Evolutionary conservation across 1,140 invertebrate genomes (phyloP), one percentile per base, ranked within the genome.

Genomic region (Harpegnathos saltator): DNA sequence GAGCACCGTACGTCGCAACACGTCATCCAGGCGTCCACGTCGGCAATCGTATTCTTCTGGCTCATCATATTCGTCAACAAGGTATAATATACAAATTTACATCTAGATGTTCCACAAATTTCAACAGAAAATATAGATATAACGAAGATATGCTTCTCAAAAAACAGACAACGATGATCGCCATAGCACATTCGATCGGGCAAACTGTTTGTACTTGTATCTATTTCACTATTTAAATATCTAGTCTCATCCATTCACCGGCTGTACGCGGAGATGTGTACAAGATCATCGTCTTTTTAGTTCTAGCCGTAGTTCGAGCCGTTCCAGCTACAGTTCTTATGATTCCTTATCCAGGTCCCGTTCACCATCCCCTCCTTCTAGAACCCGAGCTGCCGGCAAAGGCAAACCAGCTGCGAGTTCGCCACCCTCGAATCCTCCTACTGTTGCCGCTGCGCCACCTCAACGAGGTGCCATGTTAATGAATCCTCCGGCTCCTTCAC

Each of bases 21-120:
- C 95, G 0, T 94, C 94, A 1, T 93, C 95, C 0, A 91, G 95
- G 50, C 94, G 94, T 83, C 92, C 95, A 7, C 93, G 95, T 58
- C 94, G 95, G 81, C 95, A 95, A 59, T 96, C 96, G 22, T 97
- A 97, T 73, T 97, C 97, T 65, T 97, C 97, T 17, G 96, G 97
- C 58, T 97, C 97, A 66, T 96, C 96, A 7, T 97, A 97, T 90
- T 96, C 96, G 4, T 96, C 96, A 1, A 96, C 96, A 66, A 97
- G 96, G 96, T 97, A 94, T 68, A 44, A 44, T 22, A 29, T 24
- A 48, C 44, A n/a, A 54, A 26, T 48, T 74, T 38, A 3, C 4
- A 44, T 11, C 29, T 33, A 33, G 5, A 33, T 33, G 29, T 33
- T 33, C 5, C 1, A 33, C 5, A 33, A 33, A 33, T 33, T 5